phyloP scores from a whole-genome alignment of 2,113 vertebrate species.

The Pheucticus melanocephalus region DNA sequence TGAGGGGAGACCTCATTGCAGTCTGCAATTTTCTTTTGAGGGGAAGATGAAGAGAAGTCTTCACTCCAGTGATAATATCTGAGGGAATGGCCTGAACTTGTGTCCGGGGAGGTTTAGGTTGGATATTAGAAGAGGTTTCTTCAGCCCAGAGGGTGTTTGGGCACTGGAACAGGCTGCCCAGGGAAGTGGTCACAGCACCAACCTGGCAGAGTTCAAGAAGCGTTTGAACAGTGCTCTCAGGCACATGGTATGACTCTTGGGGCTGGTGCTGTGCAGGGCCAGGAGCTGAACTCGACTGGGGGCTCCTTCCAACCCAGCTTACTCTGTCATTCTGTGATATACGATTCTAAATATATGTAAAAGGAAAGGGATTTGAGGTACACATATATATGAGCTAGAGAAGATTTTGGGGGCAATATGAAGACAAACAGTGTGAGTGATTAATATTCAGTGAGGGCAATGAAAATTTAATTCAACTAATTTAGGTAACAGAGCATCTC shows the following conservation, averaged over 20 bases:
- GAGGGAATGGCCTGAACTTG: background rate
- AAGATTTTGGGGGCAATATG: background rate
- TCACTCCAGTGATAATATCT: background rate
- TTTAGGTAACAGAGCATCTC: background rate
- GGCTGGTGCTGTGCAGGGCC: background rate
- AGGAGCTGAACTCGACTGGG: accelerated
- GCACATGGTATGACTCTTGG: background rate
- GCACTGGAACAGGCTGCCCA: background rate
- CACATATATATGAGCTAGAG: background rate
- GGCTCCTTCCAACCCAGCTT: background rate
- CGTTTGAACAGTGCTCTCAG: background rate
- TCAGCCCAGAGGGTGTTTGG: accelerated
- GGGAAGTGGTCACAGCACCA: background rate
- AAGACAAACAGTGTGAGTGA: background rate
- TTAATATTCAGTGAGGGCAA: background rate
- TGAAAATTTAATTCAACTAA: constrained; percentile 30
- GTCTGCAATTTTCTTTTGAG: background rate
- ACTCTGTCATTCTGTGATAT: background rate
- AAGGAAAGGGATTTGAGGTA: background rate
- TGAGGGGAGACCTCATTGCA: background rate
- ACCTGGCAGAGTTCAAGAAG: background rate
- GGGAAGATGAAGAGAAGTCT: background rate
- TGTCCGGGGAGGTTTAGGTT: background rate
- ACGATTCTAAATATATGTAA: background rate
- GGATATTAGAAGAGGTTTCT: background rate